Base-by-base conservation (phyloP, 2,888 invertebrate species). In the Rhopalosiphum nymphaeae region DNA sequence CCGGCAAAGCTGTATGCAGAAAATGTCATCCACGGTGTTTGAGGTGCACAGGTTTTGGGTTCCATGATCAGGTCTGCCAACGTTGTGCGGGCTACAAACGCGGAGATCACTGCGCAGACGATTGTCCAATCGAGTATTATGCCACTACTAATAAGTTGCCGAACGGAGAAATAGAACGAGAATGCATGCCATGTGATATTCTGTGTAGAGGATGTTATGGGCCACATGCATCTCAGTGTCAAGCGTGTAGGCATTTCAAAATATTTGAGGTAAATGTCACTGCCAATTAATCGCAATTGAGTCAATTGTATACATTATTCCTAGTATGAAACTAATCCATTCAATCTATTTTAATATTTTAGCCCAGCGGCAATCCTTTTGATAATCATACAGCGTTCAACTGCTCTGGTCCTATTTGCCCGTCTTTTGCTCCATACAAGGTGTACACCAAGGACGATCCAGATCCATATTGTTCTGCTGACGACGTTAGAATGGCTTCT, bases 11-110 rank as follows among this genome's bases (percentile, higher is more conserved):
- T 3, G 97, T 99, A 61, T 99, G 99, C 95, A 97, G 98, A 94
- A 98, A 97, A 96, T 99, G 99, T 95, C 98, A 99, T 96, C 97
- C 98, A 0, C 96, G 98, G 85, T 99, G 99, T 96, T 97, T 97
- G 95, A 97, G 97, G 95, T 99, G 99, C 96, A 97, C 97, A 16
- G 98, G 98, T 4, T 98, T 98, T 95, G 99, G 99, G 49, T 98
- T 98, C 95, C 98, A 98, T 95, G 97, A 97, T 95, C 97, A 97
- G 95, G 97, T 98, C 11, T 99, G 99, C 96, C 97, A 97, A 95
- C 97, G 98, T 95, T 99, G 99, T 96, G 97, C 97, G 53, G 97
- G 97, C 94, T 99, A 97, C 96, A 98, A 98, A 95, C 97, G 98
- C 94, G 98, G 98, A 0, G 98, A 98, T 95, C 98, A 98, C 95